Conservation (phyloP, 1,140 invertebrate species). For the Tetragonula clypearis region DNA sequence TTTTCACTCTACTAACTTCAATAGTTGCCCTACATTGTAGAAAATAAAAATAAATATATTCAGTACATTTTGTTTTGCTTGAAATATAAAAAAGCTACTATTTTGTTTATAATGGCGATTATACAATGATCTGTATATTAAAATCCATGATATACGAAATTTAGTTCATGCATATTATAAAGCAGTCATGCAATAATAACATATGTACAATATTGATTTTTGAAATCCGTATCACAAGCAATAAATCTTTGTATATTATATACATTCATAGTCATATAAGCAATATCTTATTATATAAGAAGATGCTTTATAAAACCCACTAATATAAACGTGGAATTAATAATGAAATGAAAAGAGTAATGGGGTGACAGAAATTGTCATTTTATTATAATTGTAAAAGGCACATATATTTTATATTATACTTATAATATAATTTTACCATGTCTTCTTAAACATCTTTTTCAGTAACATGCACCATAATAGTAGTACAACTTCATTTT, state of each 20-base stretch:
- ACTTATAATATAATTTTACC: slow-evolving; percentile 2
- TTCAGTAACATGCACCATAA: slow-evolving; percentile 45
- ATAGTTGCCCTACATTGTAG: slow-evolving; percentile 83
- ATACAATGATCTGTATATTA: slow-evolving; percentile 26
- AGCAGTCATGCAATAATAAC: slow-evolving; percentile 40
- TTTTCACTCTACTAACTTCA: slow-evolving; percentile 86
- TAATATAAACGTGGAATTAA: neutral
- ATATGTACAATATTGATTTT: neutral
- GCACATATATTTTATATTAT: slow-evolving; percentile 10
- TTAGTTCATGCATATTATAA: slow-evolving; percentile 23
- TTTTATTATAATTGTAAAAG: slow-evolving; percentile 22
- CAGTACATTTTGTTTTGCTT: neutral
- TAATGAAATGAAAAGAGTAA: slow-evolving; percentile 55
- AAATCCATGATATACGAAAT: slow-evolving; percentile 9
- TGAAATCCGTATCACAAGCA: slow-evolving; percentile 9
- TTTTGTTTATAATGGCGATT: slow-evolving; percentile 18
- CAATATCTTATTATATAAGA: slow-evolving; percentile 34
- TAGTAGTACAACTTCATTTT: slow-evolving; percentile 20
- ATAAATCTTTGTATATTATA: slow-evolving; percentile 3
- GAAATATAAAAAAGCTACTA: neutral
- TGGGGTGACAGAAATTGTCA: slow-evolving; percentile 53
- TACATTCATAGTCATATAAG: slow-evolving; percentile 47
- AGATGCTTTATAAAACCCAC: slow-evolving; percentile 24
- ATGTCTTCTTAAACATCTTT: neutral
- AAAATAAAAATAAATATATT: slow-evolving; percentile 2